Conservation (phyloP, 2,113 vertebrate genomes). For the Carollia perspicillata region DNA sequence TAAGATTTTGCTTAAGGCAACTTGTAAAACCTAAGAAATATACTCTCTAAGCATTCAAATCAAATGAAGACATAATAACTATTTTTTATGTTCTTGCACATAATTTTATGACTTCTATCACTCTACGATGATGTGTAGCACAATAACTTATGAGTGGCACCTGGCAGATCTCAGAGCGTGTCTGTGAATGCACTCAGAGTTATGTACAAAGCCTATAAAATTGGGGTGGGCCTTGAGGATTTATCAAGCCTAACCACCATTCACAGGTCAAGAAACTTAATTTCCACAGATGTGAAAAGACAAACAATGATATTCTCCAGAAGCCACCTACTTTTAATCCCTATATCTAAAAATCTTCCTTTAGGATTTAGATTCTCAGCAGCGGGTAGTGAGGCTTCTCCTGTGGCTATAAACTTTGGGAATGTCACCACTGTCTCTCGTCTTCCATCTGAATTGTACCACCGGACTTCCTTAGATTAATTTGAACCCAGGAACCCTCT, state of each 20-base stretch:
- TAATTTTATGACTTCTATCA: neutral
- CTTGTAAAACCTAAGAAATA: neutral
- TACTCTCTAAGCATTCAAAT: neutral
- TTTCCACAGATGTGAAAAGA: neutral
- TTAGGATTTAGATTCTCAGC: neutral
- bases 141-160: neutral
- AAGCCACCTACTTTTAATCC: neutral
- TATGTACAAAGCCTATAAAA: neutral
- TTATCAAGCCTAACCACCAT: neutral
- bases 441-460: neutral
- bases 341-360: neutral
- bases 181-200: neutral
- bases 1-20: neutral
- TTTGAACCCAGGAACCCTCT: neutral
- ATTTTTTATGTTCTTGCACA: neutral
- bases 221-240: neutral
- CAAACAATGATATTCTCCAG: neutral
- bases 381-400: neutral
- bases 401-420: neutral
- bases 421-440: neutral
- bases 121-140: neutral
- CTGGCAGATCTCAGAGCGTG: neutral
- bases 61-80: neutral
- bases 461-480: neutral
- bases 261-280: neutral